Percentiles rank a stretch among this genome's conserved stretches.
Evolutionary conservation across 2,797 vertebrate species (phyloP).

Genomic region (Linurgus olivaceus): DNA sequence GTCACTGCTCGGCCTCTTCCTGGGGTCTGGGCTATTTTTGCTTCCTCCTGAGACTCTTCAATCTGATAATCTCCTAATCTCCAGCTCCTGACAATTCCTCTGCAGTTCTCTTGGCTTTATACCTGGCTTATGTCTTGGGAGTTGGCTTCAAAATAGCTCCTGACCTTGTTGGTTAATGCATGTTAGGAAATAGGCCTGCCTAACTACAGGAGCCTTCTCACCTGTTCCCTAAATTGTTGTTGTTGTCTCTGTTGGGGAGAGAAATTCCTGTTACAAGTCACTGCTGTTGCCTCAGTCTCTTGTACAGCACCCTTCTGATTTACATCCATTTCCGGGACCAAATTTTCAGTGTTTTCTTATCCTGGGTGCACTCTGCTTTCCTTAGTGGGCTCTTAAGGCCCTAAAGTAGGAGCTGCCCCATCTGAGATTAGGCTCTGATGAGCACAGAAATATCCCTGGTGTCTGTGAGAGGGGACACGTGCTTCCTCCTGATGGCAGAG

Average conservation of each 20-base stretch:
- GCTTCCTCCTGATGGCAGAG: background rate
- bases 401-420: constrained; percentile 13
- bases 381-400: background rate
- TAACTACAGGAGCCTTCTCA: background rate
- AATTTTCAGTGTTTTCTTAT: background rate
- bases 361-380: background rate
- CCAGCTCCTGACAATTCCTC: constrained; percentile 1
- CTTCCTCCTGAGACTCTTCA: constrained; percentile 25
- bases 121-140: constrained; percentile 34
- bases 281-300: background rate
- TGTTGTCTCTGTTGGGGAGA: background rate
- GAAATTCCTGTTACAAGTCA: background rate
- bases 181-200: background rate
- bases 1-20: background rate
- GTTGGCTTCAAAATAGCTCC: constrained; percentile 20
- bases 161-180: constrained; percentile 42
- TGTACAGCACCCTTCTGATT: background rate
- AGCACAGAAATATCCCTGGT: background rate
- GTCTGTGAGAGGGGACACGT: background rate
- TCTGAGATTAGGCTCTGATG: background rate
- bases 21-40: background rate
- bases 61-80: constrained; percentile 63
- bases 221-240: background rate
- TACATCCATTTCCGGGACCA: background rate
- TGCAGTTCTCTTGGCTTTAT: constrained; percentile 17